A percentile compares a stretch with the other conserved stretches of the same genome.
Evolutionary conservation across 2,113 vertebrate genomes (phyloP).

Genomic region (Tiliqua scincoides): DNA sequence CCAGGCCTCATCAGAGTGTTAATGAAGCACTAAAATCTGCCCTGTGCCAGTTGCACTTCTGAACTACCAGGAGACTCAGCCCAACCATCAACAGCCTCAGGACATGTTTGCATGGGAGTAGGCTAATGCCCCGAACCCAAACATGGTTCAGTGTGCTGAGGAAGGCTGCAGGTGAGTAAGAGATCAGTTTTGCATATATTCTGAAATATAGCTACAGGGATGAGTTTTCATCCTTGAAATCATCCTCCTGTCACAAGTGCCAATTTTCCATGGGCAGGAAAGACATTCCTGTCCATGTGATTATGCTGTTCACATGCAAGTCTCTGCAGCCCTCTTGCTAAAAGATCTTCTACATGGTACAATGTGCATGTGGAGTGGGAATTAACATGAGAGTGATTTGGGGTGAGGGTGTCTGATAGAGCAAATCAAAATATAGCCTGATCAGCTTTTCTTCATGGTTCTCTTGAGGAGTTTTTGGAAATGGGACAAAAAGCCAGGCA

Average conservation of each 20-base stretch:
- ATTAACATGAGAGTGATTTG: neutral
- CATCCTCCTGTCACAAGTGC: neutral
- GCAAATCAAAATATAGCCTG: neutral
- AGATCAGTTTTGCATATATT: neutral
- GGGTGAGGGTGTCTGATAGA: neutral
- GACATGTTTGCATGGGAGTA: conserved; percentile 32
- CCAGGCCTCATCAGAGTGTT: conserved; percentile 71
- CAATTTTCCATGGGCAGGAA: neutral
- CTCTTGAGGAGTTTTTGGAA: neutral
- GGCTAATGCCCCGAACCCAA: conserved; percentile 34
- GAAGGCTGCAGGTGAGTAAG: neutral
- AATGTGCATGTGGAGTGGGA: neutral
- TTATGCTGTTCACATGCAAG: neutral
- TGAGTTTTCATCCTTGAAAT: neutral
- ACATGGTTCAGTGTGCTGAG: conserved; percentile 3
- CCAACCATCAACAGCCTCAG: conserved; percentile 53
- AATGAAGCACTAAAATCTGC: conserved; percentile 72
- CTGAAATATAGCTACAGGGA: neutral
- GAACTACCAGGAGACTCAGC: conserved; percentile 52
- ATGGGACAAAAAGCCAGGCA: neutral
- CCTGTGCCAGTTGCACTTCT: conserved; percentile 59
- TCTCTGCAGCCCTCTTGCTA: no score
- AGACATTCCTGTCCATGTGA: neutral
- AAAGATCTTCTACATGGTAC: neutral
- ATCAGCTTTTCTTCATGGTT: neutral